Percentiles rank a stretch among this genome's conserved stretches.
Conservation (phyloP, 2,797 vertebrate genomes). For the Enteromius fasciolatus region DNA sequence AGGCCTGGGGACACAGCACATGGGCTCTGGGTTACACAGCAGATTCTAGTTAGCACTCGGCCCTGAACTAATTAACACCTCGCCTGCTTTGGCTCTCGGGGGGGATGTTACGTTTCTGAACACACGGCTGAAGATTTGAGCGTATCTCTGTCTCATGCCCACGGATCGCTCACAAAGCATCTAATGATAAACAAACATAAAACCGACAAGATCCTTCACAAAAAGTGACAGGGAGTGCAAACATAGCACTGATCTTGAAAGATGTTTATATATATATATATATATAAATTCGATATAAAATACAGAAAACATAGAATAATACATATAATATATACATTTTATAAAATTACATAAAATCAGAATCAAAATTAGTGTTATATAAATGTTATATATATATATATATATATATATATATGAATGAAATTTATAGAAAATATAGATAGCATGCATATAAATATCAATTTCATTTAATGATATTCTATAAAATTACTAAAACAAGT, state of each 20-base stretch:
- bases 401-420: not conserved
- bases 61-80: slow-evolving; percentile 40
- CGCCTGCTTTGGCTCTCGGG: not conserved
- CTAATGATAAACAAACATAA: not conserved
- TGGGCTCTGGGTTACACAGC: slow-evolving; percentile 6
- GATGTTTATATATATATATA: not conserved
- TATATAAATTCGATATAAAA: not conserved
- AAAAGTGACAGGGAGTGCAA: not conserved
- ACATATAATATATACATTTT: too few species aligned
- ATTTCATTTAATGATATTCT: not conserved
- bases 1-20: slow-evolving; percentile 78
- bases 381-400: not conserved
- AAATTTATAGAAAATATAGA: not conserved
- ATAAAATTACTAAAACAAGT: not conserved
- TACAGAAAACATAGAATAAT: not conserved
- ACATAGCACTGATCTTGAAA: not conserved
- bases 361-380: not conserved
- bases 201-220: not conserved
- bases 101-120: not conserved
- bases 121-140: not conserved
- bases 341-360: not conserved
- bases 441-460: not conserved
- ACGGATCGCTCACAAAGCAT: not conserved
- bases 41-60: slow-evolving; percentile 39
- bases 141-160: not conserved